These are phyloP conservation scores for Nasonia giraulti DNA, from an alignment of 1,140 invertebrate genomes.

Conservation along the genomic window DNA sequence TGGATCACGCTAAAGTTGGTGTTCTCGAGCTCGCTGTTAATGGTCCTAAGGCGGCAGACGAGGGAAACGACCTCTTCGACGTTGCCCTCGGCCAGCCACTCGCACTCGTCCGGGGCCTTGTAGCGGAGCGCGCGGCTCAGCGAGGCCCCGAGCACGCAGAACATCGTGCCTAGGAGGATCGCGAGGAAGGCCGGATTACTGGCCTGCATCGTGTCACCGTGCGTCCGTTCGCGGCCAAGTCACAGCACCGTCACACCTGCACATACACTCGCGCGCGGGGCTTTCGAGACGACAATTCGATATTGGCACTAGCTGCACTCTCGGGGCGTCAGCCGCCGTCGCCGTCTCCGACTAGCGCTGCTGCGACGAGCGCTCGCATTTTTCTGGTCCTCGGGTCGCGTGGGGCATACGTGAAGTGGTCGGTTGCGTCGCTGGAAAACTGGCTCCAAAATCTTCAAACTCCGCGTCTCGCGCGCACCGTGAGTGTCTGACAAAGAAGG, in stretches of 20 bases:
- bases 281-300: constrained; percentile 54
- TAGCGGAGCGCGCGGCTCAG: constrained; percentile 81
- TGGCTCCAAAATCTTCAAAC: neutral
- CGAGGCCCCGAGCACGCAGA: constrained; percentile 81
- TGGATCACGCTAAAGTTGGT: constrained; percentile 92
- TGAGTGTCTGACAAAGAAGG: neutral
- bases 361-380: constrained; percentile 35
- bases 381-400: neutral
- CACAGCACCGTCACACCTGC: neutral
- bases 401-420: constrained; percentile 27
- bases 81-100: constrained; percentile 82
- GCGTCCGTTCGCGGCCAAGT: constrained; percentile 21
- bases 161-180: constrained; percentile 79
- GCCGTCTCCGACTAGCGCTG: neutral
- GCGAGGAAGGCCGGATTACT: constrained; percentile 74
- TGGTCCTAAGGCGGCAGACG: constrained; percentile 86
- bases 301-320: constrained; percentile 43
- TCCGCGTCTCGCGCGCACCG: neutral
- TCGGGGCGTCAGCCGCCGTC: constrained; percentile 29
- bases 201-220: constrained; percentile 62
- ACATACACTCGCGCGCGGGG: neutral
- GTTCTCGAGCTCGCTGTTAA: constrained; percentile 91
- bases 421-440: neutral
- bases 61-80: constrained; percentile 83
- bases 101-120: constrained; percentile 89